Percentiles rank a stretch among this genome's conserved stretches.
phyloP scores from a whole-genome alignment of 2,113 vertebrate species.

The Herpailurus yagouaroundi region DNA sequence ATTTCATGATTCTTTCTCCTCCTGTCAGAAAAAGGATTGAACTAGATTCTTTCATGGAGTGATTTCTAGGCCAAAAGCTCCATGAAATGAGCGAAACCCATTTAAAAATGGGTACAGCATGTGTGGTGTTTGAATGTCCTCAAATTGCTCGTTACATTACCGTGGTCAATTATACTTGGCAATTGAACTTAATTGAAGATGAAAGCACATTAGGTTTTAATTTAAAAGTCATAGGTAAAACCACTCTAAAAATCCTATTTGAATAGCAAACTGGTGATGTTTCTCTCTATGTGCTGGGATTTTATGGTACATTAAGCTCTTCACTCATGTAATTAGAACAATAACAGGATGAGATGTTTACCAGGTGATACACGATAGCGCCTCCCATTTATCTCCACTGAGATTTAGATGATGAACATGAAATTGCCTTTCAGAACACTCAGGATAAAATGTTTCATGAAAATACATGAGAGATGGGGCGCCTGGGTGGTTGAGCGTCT shows the following conservation, averaged over 20 bases:
- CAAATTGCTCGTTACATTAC: slow-evolving; percentile 53
- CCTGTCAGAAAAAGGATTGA: neutral
- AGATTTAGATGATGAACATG: neutral
- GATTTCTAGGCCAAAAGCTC: neutral
- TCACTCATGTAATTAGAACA: slow-evolving; percentile 48
- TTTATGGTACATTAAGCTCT: slow-evolving; percentile 49
- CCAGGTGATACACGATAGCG: neutral
- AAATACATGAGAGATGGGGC: neutral
- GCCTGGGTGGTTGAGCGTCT: too few relatives aligned
- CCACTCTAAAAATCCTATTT: slow-evolving; percentile 42
- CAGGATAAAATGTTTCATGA: neutral
- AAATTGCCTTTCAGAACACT: neutral
- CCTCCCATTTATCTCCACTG: slow-evolving; percentile 23
- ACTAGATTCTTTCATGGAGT: neutral
- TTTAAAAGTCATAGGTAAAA: slow-evolving; percentile 56
- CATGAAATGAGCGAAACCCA: neutral
- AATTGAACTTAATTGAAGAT: slow-evolving; percentile 35
- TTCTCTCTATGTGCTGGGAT: neutral
- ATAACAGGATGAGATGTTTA: slow-evolving; percentile 12
- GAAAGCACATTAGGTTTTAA: slow-evolving; percentile 47
- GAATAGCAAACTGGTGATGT: neutral
- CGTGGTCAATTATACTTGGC: slow-evolving; percentile 56
- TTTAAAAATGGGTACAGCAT: neutral
- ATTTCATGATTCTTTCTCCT: neutral
- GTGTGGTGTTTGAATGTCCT: neutral